Conservation (phyloP, 2,797 vertebrate species). For the Ctenopoma multispine region DNA sequence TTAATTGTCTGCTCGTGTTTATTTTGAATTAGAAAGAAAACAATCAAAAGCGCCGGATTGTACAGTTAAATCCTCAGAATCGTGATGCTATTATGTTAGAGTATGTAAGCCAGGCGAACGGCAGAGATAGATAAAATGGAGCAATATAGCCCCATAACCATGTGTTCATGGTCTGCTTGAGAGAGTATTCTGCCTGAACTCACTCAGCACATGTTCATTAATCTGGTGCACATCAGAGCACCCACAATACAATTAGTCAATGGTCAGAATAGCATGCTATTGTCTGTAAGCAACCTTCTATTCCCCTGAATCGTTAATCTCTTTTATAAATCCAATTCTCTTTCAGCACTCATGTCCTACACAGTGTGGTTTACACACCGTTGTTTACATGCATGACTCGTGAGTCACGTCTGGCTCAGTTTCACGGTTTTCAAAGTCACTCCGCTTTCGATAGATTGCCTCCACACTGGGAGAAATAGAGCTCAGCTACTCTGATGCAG, state of each 20-base stretch:
- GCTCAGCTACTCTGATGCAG: slow-evolving; percentile 47
- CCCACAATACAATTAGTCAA: slow-evolving; percentile 69
- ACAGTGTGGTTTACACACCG: slow-evolving; percentile 45
- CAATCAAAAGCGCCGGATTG: slow-evolving; percentile 19
- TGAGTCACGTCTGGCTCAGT: slow-evolving; percentile 55
- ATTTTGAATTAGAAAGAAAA: slow-evolving; percentile 39
- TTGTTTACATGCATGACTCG: slow-evolving; percentile 55
- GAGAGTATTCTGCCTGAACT: slow-evolving; percentile 65
- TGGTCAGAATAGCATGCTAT: slow-evolving; percentile 56
- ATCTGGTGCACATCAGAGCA: slow-evolving; percentile 70
- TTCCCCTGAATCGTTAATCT: slow-evolving; percentile 54
- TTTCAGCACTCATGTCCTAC: slow-evolving; percentile 39
- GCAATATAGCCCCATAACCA: slow-evolving; percentile 53
- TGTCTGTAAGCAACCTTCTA: slow-evolving; percentile 51
- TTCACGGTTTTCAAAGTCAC: slow-evolving; percentile 51
- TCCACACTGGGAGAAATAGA: slow-evolving; percentile 43
- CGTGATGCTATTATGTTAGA: not conserved
- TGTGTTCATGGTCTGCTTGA: slow-evolving; percentile 70
- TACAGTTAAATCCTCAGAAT: slow-evolving; percentile 38
- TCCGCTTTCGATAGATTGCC: slow-evolving; percentile 43
- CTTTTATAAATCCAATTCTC: slow-evolving; percentile 58
- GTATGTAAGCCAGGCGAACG: slow-evolving; percentile 12
- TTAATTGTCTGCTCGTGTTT: slow-evolving; percentile 48
- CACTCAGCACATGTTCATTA: slow-evolving; percentile 75
- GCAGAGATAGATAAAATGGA: slow-evolving; percentile 35